phyloP scores from a whole-genome alignment of 2,797 vertebrate genomes.

The Tauraco hartlaubi region DNA sequence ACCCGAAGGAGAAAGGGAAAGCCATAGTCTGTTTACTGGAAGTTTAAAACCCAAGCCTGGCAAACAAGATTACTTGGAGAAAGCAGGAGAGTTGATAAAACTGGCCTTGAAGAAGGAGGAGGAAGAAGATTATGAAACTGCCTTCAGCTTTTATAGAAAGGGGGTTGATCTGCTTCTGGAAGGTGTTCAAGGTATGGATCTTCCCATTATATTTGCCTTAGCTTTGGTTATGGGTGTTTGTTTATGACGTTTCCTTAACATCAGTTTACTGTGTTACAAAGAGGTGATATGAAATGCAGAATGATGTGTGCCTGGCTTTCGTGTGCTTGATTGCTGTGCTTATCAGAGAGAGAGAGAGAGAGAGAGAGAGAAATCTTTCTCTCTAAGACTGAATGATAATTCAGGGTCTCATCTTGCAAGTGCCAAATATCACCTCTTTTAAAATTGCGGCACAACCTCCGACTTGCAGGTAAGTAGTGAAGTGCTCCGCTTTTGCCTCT shows the following conservation, averaged over 20 bases:
- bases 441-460: conserved; percentile 3
- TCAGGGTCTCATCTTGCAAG: conserved; percentile 5
- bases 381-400: not conserved
- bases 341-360: not conserved
- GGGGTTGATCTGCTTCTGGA: conserved; percentile 94
- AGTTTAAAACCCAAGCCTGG: conserved; percentile 82
- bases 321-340: not conserved
- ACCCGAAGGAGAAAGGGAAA: conserved; percentile 76
- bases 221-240: not conserved
- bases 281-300: not conserved
- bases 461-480: conserved; percentile 40
- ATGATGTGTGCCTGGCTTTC: not conserved
- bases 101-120: conserved; percentile 93
- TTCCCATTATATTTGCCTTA: not conserved
- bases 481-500: conserved; percentile 32
- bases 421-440: not conserved
- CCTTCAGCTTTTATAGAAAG: conserved; percentile 90
- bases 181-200: conserved; percentile 92
- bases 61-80: conserved; percentile 91
- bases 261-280: not conserved
- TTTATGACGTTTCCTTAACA: not conserved
- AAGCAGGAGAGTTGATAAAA: conserved; percentile 91
- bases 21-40: conserved; percentile 84
- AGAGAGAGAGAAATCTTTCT: not conserved
- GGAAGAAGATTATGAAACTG: conserved; percentile 91